These are phyloP conservation scores for Epinotia nisella DNA, from an alignment of 2,888 invertebrate genomes.

Conservation along the genomic window DNA sequence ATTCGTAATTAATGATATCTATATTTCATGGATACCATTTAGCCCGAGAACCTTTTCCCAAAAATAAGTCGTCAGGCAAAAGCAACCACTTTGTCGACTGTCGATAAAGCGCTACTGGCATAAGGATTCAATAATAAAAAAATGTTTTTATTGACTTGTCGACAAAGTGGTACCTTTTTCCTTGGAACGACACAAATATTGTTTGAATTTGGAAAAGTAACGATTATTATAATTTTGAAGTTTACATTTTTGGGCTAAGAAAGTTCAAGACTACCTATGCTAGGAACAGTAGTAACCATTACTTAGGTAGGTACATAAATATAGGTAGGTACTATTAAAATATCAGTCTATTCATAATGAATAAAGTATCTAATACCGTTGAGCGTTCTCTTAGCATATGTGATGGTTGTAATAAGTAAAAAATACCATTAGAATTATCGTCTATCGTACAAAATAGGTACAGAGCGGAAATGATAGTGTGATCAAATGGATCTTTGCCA, in stretches of 20 bases:
- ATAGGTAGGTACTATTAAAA: conserved; percentile 19
- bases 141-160: not conserved
- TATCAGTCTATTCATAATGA: conserved; percentile 35
- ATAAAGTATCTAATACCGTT: conserved; percentile 22
- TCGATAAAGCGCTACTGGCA: not conserved
- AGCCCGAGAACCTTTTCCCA: not conserved
- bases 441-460: too few species aligned
- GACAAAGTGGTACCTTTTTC: not conserved
- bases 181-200: not conserved
- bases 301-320: not conserved
- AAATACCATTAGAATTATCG: not conserved
- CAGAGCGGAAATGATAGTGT: too few species aligned
- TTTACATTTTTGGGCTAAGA: not conserved
- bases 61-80: not conserved
- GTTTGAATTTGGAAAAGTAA: not conserved
- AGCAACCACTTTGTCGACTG: not conserved
- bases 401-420: not conserved
- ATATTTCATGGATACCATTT: not conserved
- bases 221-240: not conserved
- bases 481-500: too few species aligned
- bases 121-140: not conserved
- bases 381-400: not conserved
- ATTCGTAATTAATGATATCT: conserved; percentile 2
- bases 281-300: not conserved
- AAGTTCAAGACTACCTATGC: not conserved